Percentiles rank a stretch among this genome's conserved stretches.
Evolutionary conservation across 2,888 invertebrate genomes (phyloP).

Genomic region (Abscondita cerata): DNA sequence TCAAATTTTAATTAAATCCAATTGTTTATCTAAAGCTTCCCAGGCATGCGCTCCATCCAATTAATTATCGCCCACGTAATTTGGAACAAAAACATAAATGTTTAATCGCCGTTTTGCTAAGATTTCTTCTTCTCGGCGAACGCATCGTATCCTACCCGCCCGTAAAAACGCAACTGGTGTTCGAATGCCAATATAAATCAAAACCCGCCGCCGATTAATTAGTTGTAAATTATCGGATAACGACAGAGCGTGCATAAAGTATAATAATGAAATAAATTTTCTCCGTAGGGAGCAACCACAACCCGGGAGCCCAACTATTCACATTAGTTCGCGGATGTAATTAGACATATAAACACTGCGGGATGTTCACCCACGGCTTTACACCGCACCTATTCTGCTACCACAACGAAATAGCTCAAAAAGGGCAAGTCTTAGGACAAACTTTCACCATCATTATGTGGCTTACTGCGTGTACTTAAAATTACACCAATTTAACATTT

Average conservation of each 20-base stretch:
- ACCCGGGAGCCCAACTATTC: conserved; percentile 43
- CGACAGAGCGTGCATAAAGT: conserved; percentile 48
- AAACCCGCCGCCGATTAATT: conserved; percentile 47
- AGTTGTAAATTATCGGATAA: conserved; percentile 51
- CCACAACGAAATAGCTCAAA: background rate
- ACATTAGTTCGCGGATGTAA: conserved; percentile 46
- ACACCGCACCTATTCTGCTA: conserved; percentile 23
- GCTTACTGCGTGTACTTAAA: too few species aligned
- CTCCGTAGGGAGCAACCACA: conserved; percentile 40
- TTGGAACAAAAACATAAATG: conserved; percentile 22
- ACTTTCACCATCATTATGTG: too few species aligned
- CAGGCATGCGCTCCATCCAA: conserved; percentile 21
- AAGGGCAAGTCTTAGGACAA: too few species aligned
- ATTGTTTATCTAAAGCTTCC: conserved; percentile 29
- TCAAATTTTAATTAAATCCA: conserved; percentile 34
- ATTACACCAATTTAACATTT: too few species aligned
- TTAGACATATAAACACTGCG: conserved; percentile 45
- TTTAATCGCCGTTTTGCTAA: conserved; percentile 15
- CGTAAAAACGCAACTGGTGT: conserved; percentile 27
- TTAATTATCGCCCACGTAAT: conserved; percentile 22
- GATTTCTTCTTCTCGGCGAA: conserved; percentile 10
- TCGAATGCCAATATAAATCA: conserved; percentile 36
- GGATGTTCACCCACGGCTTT: conserved; percentile 41
- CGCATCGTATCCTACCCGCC: background rate
- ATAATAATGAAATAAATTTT: conserved; percentile 50